Evolutionary conservation across 2,888 invertebrate species (phyloP).

Genomic region (Idaea biselata): DNA sequence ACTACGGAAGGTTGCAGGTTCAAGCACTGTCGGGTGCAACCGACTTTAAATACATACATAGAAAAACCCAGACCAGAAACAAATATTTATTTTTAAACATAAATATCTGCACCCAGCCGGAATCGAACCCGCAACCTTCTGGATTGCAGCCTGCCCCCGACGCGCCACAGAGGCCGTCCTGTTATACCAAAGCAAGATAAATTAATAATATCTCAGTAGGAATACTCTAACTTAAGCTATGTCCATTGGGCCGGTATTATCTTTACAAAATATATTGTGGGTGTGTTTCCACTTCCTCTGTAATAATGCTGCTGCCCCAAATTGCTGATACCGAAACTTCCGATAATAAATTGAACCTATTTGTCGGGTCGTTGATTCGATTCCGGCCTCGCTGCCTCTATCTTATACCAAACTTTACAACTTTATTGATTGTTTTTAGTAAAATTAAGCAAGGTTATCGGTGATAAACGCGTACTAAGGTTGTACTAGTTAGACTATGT

Average conservation of each 20-base stretch:
- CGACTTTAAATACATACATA: too few relatives aligned
- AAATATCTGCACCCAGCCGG: too few relatives aligned
- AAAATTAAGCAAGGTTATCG: not conserved
- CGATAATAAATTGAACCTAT: slow-evolving; percentile 64
- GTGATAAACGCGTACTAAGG: not conserved
- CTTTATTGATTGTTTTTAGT: not conserved
- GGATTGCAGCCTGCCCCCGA: too few relatives aligned
- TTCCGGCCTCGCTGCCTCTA: not conserved
- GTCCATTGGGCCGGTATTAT: not conserved
- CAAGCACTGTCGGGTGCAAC: too few relatives aligned
- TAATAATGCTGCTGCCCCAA: slow-evolving; percentile 60
- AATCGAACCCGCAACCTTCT: too few relatives aligned
- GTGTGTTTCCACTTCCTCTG: slow-evolving; percentile 45
- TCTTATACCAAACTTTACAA: not conserved
- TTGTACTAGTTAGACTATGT: too few relatives aligned
- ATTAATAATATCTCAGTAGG: not conserved
- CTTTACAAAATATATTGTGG: not conserved
- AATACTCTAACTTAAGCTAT: not conserved
- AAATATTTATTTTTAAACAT: too few relatives aligned
- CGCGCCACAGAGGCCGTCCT: too few relatives aligned
- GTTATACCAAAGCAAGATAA: not conserved
- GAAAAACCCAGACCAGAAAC: too few relatives aligned
- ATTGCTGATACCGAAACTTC: slow-evolving; percentile 69
- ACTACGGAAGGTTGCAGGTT: too few relatives aligned
- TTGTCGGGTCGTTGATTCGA: slow-evolving; percentile 36